Evolutionary conservation across 1,140 invertebrate genomes (phyloP).

Genomic region (Leptinotarsa lineolata): DNA sequence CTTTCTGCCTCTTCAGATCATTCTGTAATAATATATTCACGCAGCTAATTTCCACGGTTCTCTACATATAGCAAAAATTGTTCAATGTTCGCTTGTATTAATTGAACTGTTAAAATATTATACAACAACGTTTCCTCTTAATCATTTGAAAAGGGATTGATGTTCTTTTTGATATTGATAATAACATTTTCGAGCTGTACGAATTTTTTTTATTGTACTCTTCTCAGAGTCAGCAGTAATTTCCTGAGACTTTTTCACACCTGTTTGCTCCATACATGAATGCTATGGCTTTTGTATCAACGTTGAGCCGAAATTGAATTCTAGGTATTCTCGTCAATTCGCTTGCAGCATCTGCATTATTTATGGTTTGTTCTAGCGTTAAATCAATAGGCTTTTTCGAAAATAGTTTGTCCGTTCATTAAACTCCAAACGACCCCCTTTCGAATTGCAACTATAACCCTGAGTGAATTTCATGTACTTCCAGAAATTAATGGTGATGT

Average conservation of each 20-base stretch:
- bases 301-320: constrained; percentile 37
- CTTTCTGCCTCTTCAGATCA: constrained; percentile 35
- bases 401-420: constrained; percentile 41
- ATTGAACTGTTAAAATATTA: constrained; percentile 40
- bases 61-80: constrained; percentile 31
- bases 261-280: constrained; percentile 29
- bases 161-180: constrained; percentile 31
- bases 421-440: constrained; percentile 43
- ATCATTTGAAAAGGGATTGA: constrained; percentile 39
- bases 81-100: constrained; percentile 25
- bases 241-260: constrained; percentile 24
- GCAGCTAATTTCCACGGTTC: constrained; percentile 14
- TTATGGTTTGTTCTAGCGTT: constrained; percentile 47
- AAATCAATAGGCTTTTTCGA: constrained; percentile 45
- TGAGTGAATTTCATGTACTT: constrained; percentile 44
- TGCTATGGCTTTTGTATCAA: constrained; percentile 35
- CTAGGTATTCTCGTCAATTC: constrained; percentile 40
- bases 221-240: constrained; percentile 22
- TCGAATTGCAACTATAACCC: constrained; percentile 36
- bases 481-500: constrained; percentile 37
- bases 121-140: constrained; percentile 32
- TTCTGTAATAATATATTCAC: constrained; percentile 39
- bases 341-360: constrained; percentile 50
- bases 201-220: constrained; percentile 9
- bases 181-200: constrained; percentile 29